Evolutionary conservation across 2,797 vertebrate genomes (phyloP).

Genomic region (Streptopelia turtur): DNA sequence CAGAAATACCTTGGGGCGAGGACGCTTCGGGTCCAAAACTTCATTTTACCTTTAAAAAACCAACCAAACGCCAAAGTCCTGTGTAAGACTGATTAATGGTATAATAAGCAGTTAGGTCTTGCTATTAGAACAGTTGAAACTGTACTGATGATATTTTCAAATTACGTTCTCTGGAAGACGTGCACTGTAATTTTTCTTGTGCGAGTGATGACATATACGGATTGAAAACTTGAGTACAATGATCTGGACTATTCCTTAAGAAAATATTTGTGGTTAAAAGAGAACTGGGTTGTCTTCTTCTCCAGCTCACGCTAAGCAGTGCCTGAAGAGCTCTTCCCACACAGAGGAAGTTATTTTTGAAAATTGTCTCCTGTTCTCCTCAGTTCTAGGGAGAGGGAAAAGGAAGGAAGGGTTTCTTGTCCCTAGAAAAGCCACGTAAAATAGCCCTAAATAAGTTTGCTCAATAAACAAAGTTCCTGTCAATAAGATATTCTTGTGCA

Average conservation of each 20-base stretch:
- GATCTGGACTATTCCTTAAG: neutral
- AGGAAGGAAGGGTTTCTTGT: neutral
- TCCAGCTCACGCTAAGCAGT: neutral
- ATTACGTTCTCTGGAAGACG: neutral
- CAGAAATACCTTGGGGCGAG: neutral
- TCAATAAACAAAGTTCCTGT: neutral
- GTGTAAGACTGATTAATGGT: neutral
- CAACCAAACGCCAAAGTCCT: neutral
- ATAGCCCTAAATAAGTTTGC: neutral
- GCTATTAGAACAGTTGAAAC: neutral
- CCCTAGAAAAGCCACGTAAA: neutral
- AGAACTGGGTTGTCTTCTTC: neutral
- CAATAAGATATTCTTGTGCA: neutral
- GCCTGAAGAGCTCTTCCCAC: neutral
- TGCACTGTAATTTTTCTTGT: neutral
- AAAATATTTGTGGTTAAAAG: neutral
- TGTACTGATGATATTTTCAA: neutral
- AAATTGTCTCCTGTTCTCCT: neutral
- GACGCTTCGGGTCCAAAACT: neutral
- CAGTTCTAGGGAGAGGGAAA: neutral
- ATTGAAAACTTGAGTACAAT: neutral
- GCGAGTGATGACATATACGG: rapidly evolving
- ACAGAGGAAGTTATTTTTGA: neutral
- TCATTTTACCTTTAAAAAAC: neutral
- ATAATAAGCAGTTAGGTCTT: neutral